phyloP scores from a whole-genome alignment of 2,797 vertebrate species.

The Setipinna tenuifilis region DNA sequence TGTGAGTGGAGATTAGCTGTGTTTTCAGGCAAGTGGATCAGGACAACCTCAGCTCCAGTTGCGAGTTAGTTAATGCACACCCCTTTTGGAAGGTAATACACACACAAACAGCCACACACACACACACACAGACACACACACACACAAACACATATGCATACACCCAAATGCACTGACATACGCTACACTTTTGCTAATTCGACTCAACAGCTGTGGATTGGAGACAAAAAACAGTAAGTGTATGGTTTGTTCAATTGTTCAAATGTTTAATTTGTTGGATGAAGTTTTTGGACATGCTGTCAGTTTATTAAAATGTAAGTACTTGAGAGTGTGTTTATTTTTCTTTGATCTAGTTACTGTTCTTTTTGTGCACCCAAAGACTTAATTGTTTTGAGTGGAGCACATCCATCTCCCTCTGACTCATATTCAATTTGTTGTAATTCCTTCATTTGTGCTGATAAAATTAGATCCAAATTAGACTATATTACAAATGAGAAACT shows the following conservation, averaged over 20 bases:
- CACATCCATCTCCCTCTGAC: too few species aligned
- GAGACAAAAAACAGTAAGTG: neutral
- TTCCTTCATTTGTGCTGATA: neutral
- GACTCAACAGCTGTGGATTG: neutral
- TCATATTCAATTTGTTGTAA: too few species aligned
- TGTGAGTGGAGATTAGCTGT: constrained; percentile 60
- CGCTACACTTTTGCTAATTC: neutral
- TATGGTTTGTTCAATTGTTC: neutral
- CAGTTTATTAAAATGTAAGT: too few species aligned
- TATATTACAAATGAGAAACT: too few species aligned
- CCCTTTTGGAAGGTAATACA: neutral
- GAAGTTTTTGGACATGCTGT: too few species aligned
- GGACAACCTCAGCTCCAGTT: constrained; percentile 30
- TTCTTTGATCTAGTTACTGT: too few species aligned
- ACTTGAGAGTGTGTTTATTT: too few species aligned
- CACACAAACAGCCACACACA: neutral
- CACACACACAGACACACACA: neutral
- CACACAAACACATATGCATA: neutral
- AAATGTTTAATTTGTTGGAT: too few species aligned
- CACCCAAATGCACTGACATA: neutral
- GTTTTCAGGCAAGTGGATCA: constrained; percentile 56
- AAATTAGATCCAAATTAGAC: too few species aligned
- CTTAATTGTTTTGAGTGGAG: too few species aligned
- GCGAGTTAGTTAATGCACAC: constrained; percentile 2
- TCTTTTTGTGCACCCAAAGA: too few species aligned